Conservation (phyloP, 2,888 invertebrate genomes). For the Agapetus fuscipes region DNA sequence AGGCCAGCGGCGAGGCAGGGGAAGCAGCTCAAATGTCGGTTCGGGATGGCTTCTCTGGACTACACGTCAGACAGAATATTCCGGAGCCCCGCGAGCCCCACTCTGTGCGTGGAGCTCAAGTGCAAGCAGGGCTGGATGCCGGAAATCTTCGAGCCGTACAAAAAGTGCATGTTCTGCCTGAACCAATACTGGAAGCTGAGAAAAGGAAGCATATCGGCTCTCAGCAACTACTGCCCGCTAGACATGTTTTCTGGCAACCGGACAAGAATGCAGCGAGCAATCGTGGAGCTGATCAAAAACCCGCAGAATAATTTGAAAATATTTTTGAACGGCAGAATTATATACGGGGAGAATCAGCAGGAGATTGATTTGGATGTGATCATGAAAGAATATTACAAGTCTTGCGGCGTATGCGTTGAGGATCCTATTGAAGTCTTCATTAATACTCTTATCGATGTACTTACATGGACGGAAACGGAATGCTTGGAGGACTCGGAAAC, state of each 20-base stretch:
- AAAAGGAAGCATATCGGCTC: constrained; percentile 37
- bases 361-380: constrained; percentile 22
- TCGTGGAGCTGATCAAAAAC: constrained; percentile 40
- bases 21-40: constrained; percentile 35
- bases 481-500: too few relatives aligned
- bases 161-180: constrained; percentile 47
- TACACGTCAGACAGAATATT: constrained; percentile 24
- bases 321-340: constrained; percentile 37
- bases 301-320: constrained; percentile 58
- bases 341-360: constrained; percentile 30
- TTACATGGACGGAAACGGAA: not conserved
- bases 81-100: constrained; percentile 23
- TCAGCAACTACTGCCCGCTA: constrained; percentile 60
- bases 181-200: constrained; percentile 48
- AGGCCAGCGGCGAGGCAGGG: constrained; percentile 34
- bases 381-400: constrained; percentile 24
- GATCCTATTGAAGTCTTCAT: constrained; percentile 8
- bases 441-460: constrained; percentile 7
- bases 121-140: constrained; percentile 56
- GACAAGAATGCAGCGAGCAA: constrained; percentile 44
- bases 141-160: constrained; percentile 28
- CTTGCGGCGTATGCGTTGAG: not conserved
- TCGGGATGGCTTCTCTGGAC: constrained; percentile 42
- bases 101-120: constrained; percentile 54
- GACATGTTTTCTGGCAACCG: constrained; percentile 58